Base-by-base conservation (phyloP, 2,888 invertebrate species). In the Rosalia funebris region DNA sequence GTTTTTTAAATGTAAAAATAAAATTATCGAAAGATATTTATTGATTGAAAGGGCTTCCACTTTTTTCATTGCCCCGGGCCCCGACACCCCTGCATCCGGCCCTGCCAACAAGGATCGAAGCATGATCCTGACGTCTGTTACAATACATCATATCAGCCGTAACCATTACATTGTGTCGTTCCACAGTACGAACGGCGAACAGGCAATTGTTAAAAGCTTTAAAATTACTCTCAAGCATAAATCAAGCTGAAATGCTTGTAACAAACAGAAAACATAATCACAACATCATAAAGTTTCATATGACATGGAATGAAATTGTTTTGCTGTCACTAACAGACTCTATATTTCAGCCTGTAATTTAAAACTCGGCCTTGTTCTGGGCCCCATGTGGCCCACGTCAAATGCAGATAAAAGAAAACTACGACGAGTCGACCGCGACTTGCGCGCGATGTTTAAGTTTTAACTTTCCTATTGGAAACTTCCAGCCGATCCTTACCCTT, bases 261-360 rank as follows among this genome's bases (percentile, higher is more conserved):
- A 65, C 72, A 65, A 74, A 73, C 69, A 63, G 67, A 66, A 63
- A 75, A 73, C 74, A 75, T 75, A 73, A 74, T 74, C 71, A 71
- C 71, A 71, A 75, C 74, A 75, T 75, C 75, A 75, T 75, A 75
- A 75, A 75, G 71, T 75, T 74, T 70, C 75, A 73, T 75, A 69
- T 72, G 75, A 75, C 74, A 75, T 62, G 74, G 68, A 71, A 70
- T 74, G 63, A 71, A 71, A 75, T 76, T 76, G 75, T 75, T 72
- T 69, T 52, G 71, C 75, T 76, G 76, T 75, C 76, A 75, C 69
- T 71, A 65, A 68, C 76, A 76, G 74, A 66, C 70, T 72, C 73
- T 66, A 75, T 75, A 75, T 74, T 75, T 76, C 71, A 74, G 71
- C 65, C 68, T 67, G 76, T 75, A 76, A 76, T 76, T 76, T 76